Percentiles rank a stretch among this genome's conserved stretches.
phyloP scores from a whole-genome alignment of 2,113 vertebrate genomes.

The Chinchilla lanigera region DNA sequence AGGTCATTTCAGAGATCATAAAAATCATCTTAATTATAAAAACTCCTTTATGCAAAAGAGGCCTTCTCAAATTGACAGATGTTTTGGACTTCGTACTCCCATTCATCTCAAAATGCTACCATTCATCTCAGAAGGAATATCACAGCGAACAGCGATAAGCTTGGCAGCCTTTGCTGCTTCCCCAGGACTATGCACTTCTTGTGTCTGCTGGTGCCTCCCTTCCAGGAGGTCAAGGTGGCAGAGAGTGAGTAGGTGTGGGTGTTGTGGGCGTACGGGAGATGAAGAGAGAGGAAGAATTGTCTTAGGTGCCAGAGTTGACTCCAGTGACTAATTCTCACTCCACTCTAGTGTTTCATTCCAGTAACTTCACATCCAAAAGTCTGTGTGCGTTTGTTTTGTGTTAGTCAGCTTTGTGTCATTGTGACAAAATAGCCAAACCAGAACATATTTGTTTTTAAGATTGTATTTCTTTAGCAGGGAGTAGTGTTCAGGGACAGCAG shows the following conservation, averaged over 20 bases:
- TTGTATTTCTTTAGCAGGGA: constrained; percentile 4
- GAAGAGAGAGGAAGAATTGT: too few relatives aligned
- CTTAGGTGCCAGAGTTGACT: not conserved
- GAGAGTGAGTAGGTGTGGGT: not conserved
- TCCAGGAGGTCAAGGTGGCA: not conserved
- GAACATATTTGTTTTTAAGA: not conserved
- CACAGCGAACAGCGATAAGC: not conserved
- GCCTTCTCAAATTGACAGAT: not conserved
- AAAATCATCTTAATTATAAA: constrained; percentile 36
- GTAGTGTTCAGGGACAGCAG: not conserved
- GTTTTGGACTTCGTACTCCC: not conserved
- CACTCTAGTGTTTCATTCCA: not conserved
- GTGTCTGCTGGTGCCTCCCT: not conserved
- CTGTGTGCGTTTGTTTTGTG: not conserved
- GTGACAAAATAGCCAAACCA: not conserved
- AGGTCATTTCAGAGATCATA: constrained; percentile 34
- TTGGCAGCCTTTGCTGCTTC: not conserved
- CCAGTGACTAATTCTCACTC: constrained; percentile 8
- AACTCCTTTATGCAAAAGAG: not conserved
- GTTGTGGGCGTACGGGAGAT: not conserved
- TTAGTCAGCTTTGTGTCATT: not conserved
- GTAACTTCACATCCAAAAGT: not conserved
- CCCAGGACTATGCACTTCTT: not conserved
- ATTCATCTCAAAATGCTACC: not conserved
- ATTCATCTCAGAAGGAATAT: not conserved